A percentile compares a stretch with the other conserved stretches of the same genome.
Conservation (phyloP, 2,797 vertebrate genomes). For the Aldrovandia affinis region DNA sequence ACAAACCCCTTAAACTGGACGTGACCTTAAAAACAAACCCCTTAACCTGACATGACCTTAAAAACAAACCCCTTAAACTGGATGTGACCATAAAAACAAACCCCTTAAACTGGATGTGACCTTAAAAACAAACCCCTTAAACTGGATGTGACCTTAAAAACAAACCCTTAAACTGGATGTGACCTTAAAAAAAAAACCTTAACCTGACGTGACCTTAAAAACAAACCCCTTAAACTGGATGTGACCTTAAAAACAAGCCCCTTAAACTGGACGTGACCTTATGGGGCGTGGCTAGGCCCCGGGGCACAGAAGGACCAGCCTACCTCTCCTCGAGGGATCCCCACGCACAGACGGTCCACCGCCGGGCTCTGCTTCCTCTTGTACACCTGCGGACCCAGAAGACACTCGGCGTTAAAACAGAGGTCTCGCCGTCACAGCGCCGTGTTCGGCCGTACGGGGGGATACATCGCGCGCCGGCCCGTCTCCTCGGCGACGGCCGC, state of each 20-base stretch:
- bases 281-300: neutral
- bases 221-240: too few relatives aligned
- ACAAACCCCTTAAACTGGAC: too few relatives aligned
- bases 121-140: too few relatives aligned
- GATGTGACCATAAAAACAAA: neutral
- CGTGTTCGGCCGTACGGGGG: too few relatives aligned
- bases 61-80: neutral
- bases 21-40: too few relatives aligned
- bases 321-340: constrained; percentile 96
- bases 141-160: too few relatives aligned
- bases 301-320: neutral
- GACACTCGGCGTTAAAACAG: neutral
- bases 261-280: too few relatives aligned
- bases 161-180: too few relatives aligned
- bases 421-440: neutral
- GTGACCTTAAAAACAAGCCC: too few relatives aligned
- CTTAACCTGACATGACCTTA: too few relatives aligned
- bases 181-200: neutral
- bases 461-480: neutral
- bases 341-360: constrained; percentile 93
- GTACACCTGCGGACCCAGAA: constrained; percentile 76
- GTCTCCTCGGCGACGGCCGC: constrained; percentile 3
- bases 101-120: too few relatives aligned
- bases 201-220: neutral
- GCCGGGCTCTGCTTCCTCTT: constrained; percentile 94